Evolutionary conservation across 2,797 vertebrate genomes (phyloP).

Genomic region (Poecilia gillii): DNA sequence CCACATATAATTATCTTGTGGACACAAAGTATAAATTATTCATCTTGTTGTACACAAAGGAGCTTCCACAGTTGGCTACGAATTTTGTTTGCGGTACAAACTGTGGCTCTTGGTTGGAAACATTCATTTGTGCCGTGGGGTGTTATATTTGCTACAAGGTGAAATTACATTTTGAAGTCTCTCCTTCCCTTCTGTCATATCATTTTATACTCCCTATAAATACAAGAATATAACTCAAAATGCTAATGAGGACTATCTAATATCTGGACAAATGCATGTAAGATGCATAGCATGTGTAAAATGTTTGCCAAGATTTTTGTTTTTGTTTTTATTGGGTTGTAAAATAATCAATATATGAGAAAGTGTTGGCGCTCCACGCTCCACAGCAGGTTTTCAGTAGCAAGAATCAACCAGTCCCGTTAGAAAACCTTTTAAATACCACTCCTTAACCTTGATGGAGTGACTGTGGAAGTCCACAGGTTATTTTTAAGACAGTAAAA

Average conservation of each 20-base stretch:
- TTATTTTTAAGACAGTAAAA: background rate
- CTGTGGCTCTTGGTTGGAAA: background rate
- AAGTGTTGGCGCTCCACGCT: background rate
- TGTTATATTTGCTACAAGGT: background rate
- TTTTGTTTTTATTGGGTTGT: background rate
- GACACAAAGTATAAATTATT: conserved; percentile 18
- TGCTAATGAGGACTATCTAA: background rate
- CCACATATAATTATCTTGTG: conserved; percentile 20
- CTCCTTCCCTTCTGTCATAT: background rate
- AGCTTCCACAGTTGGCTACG: background rate
- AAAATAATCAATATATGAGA: background rate
- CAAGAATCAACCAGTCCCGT: background rate
- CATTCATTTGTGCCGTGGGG: background rate
- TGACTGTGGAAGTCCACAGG: background rate
- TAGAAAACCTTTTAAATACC: background rate
- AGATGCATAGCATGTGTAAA: background rate
- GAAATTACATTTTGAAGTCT: background rate
- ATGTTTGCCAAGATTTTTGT: background rate
- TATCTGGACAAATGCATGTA: background rate
- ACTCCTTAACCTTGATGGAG: background rate
- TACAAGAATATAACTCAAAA: background rate
- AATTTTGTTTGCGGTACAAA: background rate
- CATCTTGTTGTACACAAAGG: conserved; percentile 4
- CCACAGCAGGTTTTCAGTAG: background rate
- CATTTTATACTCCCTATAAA: background rate